Evolutionary conservation across 2,113 vertebrate genomes (phyloP), one percentile per base, ranked within the genome.

Genomic region (Perognathus longimembris): DNA sequence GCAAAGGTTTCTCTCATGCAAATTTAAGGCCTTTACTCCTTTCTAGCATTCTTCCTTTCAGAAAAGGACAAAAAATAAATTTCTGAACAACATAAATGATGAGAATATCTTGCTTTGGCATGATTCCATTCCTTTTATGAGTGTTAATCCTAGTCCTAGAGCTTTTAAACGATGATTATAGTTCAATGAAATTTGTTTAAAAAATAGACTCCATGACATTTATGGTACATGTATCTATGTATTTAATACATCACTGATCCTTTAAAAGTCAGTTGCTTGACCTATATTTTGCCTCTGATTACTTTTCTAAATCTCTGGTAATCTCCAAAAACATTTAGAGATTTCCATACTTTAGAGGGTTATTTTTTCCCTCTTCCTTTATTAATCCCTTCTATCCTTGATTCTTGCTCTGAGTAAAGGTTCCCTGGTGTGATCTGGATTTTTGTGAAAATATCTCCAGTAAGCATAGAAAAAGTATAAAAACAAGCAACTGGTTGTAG

Each of bases 291-390:
- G 28, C 81, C 96, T 96, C 88, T 97, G 95, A 98, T 98, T 97
- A 96, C 97, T 97, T 97, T 97, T 95, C 94, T 97, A 97, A 98
- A 97, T 98, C 96, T 96, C 91, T 85, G 91, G 57, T 98, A 98
- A 98, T 98, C 97, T 97, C 96, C 89, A 96, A 95, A 96, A 97
- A 97, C 64, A 96, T 96, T 97, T 95, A 97, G 93, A 97, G 96
- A 96, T 97, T 97, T 98, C 92, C 94, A 93, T 97, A 96, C 86
- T 94, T 97, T 80, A 95, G 92, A 95, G 94, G 22, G 94, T 89
- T 96, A 93, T 97, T 93, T 12, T 54, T 54, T 4, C 50, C 50
- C 50, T 97, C 96, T 88, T 94, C n/a, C 57, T 85, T 97, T 97
- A 97, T 97, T 98, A 98, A 98, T 98, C 97, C 87, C 87, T 77